Conservation (phyloP, 1,140 invertebrate species). For the Drosophila sechellia region DNA sequence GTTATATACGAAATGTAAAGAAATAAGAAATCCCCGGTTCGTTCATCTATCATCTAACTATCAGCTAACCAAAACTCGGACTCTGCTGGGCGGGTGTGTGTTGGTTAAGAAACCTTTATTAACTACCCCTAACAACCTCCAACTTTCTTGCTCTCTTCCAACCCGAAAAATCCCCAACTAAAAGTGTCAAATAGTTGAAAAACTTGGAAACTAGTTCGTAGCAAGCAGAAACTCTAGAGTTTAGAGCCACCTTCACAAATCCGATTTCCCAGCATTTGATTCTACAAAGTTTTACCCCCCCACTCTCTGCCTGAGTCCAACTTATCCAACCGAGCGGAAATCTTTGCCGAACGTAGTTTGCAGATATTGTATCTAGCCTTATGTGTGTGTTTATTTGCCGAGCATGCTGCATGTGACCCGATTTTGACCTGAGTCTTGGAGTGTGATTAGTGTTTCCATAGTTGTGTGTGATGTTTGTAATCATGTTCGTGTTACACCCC, state of each 20-base stretch:
- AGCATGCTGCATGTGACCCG: conserved; percentile 46
- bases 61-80: conserved; percentile 46
- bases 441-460: conserved; percentile 29
- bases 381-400: conserved; percentile 12
- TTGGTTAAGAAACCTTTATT: conserved; percentile 41
- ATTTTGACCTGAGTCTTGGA: conserved; percentile 25
- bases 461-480: conserved; percentile 35
- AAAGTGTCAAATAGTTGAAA: conserved; percentile 43
- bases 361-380: conserved; percentile 11
- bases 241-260: conserved; percentile 25
- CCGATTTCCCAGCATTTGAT: conserved; percentile 49
- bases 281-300: conserved; percentile 33
- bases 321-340: conserved; percentile 12
- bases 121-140: conserved; percentile 24
- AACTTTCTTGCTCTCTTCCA: conserved; percentile 33
- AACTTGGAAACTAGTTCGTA: conserved; percentile 57
- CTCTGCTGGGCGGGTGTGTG: conserved; percentile 53
- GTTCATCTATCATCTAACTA: conserved; percentile 42
- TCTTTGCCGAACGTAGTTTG: conserved; percentile 25
- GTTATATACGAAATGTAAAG: conserved; percentile 34
- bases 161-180: conserved; percentile 23
- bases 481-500: conserved; percentile 24
- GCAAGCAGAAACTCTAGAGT: conserved; percentile 37
- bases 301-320: conserved; percentile 16
- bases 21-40: conserved; percentile 23